A percentile compares a stretch with the other conserved stretches of the same genome.
phyloP scores from a whole-genome alignment of 2,113 vertebrate genomes.

The Ifrita kowaldi region DNA sequence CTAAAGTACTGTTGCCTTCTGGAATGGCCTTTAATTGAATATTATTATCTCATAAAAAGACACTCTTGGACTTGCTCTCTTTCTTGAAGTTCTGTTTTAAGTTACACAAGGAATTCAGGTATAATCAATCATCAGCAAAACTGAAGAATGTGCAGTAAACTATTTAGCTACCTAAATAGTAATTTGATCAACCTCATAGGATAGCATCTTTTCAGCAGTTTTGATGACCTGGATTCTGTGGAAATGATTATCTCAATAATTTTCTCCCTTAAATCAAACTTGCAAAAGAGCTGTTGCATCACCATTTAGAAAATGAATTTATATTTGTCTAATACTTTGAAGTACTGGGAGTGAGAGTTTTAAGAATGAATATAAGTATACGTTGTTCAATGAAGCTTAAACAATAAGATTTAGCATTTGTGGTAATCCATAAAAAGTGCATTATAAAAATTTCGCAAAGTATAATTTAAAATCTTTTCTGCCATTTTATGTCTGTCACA shows the following conservation, averaged over 20 bases:
- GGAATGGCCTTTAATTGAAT: neutral
- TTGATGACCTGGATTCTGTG: neutral
- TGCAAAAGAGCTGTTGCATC: neutral
- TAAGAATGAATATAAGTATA: neutral
- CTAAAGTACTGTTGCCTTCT: neutral
- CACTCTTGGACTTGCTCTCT: neutral
- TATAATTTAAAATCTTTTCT: neutral
- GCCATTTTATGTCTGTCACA: neutral
- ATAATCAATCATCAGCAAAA: neutral
- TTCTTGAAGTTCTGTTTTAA: neutral
- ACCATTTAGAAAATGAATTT: neutral
- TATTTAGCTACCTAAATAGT: neutral
- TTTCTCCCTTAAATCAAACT: neutral
- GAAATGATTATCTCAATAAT: neutral
- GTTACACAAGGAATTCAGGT: neutral
- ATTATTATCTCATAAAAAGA: neutral
- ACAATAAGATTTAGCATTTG: neutral
- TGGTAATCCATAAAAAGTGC: neutral
- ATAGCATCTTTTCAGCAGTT: slow-evolving; percentile 1
- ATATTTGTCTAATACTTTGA: neutral
- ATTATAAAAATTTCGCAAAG: neutral
- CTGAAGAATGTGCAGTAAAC: neutral
- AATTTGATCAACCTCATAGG: neutral
- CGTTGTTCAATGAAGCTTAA: neutral
- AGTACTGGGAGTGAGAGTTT: neutral